Conservation (phyloP, 2,888 invertebrate species). For the Drosophila peninsularis region DNA sequence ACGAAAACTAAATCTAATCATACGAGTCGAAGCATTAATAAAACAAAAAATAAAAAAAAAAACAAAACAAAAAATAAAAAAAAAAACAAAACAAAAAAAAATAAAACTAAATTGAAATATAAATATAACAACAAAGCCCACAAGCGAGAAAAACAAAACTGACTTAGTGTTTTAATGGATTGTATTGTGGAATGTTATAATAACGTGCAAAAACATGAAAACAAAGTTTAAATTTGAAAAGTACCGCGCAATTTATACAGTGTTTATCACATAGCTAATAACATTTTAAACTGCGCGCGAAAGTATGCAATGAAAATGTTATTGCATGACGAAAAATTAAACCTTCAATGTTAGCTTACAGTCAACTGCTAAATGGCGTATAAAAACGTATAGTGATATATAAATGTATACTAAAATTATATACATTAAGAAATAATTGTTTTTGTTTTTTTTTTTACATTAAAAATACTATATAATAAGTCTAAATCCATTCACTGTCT, state of each 20-base stretch:
- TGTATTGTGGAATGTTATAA: too few species aligned
- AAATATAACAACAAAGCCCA: conserved; percentile 3
- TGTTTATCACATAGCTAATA: not conserved
- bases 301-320: conserved; percentile 10
- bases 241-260: not conserved
- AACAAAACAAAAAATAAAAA: conserved; percentile 3
- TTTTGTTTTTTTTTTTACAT: too few species aligned
- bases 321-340: not conserved
- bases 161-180: not conserved
- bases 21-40: conserved; percentile 9
- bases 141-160: conserved; percentile 15
- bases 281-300: not conserved
- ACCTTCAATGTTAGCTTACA: not conserved
- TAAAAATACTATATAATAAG: not conserved
- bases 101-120: not conserved
- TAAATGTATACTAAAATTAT: not conserved
- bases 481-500: too few species aligned
- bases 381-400: too few species aligned
- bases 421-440: not conserved
- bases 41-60: not conserved
- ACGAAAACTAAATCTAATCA: conserved; percentile 29
- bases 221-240: not conserved
- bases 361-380: not conserved
- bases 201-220: not conserved
- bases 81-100: not conserved